These are phyloP conservation scores for Orius insidiosus DNA, from an alignment of 1,140 invertebrate genomes.

Conservation along the genomic window DNA sequence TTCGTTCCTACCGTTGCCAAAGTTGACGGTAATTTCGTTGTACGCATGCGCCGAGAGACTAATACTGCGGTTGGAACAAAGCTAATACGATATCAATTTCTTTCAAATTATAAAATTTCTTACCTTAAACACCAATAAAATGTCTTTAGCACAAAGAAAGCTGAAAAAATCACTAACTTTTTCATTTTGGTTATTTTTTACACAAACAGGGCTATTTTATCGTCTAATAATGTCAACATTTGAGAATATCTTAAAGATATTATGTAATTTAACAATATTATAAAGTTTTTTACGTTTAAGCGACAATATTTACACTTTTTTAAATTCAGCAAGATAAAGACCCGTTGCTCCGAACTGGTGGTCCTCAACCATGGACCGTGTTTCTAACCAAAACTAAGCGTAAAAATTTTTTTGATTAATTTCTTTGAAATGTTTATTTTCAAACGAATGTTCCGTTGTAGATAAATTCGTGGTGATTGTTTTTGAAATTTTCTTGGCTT, in stretches of 20 bases:
- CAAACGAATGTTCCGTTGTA: slow-evolving; percentile 13
- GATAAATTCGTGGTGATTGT: slow-evolving; percentile 3
- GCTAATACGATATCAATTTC: no score
- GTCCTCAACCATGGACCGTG: slow-evolving; percentile 11
- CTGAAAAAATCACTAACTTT: no score
- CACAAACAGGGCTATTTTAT: no score
- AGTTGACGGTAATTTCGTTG: no score
- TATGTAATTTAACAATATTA: background rate
- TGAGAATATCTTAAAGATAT: background rate
- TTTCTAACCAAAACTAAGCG: slow-evolving; percentile 13
- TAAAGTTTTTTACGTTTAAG: background rate
- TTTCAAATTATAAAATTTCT: no score
- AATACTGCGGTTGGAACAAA: no score
- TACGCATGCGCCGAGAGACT: no score
- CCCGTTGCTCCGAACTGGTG: slow-evolving; percentile 17
- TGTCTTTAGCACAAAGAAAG: no score
- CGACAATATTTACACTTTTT: slow-evolving; percentile 6
- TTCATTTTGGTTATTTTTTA: no score
- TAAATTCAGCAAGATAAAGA: slow-evolving; percentile 3
- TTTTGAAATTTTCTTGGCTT: slow-evolving; percentile 11
- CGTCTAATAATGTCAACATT: no score
- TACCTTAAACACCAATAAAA: no score
- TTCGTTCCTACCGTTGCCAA: no score
- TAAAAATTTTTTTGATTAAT: slow-evolving; percentile 4
- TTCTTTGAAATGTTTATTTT: background rate